Evolutionary conservation across 2,113 vertebrate genomes (phyloP).

Genomic region (Salvelinus fontinalis): DNA sequence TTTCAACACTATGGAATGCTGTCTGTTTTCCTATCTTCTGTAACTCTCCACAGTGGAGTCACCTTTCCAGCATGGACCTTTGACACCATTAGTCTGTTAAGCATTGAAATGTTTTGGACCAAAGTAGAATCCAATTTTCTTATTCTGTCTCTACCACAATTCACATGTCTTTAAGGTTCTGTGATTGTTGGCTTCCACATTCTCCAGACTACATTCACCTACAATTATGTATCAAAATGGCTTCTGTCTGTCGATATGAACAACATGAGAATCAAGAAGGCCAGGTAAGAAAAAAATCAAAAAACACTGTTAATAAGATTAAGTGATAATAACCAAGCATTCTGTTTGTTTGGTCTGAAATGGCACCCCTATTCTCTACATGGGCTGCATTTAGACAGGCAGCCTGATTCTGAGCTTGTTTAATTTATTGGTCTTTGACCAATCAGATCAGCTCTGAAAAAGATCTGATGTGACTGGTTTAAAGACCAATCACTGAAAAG

Average conservation of each 20-base stretch:
- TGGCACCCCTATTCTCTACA: too few relatives aligned
- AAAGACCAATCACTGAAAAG: too few relatives aligned
- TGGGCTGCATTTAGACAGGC: too few relatives aligned
- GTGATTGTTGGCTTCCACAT: background rate
- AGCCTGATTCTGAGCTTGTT: too few relatives aligned
- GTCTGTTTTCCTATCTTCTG: slow-evolving; percentile 6
- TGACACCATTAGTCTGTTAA: slow-evolving; percentile 14
- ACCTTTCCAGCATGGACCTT: background rate
- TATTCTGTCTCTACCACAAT: background rate
- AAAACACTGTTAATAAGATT: slow-evolving; percentile 50
- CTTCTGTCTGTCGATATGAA: background rate
- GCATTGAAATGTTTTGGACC: background rate
- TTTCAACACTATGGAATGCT: slow-evolving; percentile 30
- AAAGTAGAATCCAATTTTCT: slow-evolving; percentile 13
- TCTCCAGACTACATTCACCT: slow-evolving; percentile 21
- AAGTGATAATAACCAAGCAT: slow-evolving; percentile 29
- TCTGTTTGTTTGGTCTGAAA: background rate
- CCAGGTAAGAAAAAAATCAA: slow-evolving; percentile 6
- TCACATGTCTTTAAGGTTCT: background rate
- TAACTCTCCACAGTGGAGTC: background rate
- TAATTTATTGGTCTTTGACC: too few relatives aligned
- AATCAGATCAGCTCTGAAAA: too few relatives aligned
- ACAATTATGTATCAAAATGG: too few relatives aligned
- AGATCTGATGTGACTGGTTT: too few relatives aligned
- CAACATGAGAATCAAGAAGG: slow-evolving; percentile 52